A percentile compares a stretch with the other conserved stretches of the same genome.
phyloP scores from a whole-genome alignment of 2,113 vertebrate genomes.

The Lagenorhynchus albirostris region DNA sequence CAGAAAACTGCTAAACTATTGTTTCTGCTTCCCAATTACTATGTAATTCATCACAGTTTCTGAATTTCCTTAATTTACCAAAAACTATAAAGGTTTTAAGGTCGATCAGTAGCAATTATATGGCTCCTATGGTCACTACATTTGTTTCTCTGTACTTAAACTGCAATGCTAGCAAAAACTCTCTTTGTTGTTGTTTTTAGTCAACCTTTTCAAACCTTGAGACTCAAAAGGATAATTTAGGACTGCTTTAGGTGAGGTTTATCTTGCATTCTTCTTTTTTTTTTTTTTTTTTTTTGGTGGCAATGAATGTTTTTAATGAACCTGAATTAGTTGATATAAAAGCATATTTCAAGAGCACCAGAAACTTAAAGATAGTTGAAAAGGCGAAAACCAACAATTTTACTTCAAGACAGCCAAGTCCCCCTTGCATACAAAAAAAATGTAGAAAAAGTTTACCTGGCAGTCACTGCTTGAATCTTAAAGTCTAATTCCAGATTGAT shows the following conservation, averaged over 20 bases:
- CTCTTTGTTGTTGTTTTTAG: not conserved
- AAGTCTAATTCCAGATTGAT: not conserved
- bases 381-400: not conserved
- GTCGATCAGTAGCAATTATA: not conserved
- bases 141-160: not conserved
- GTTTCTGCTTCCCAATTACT: not conserved
- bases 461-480: not conserved
- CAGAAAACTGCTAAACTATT: not conserved
- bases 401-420: not conserved
- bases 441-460: not conserved
- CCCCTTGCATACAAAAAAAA: not conserved
- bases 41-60: not conserved
- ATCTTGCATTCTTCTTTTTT: too few species aligned
- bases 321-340: not conserved
- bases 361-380: not conserved
- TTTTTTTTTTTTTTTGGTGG: too few species aligned
- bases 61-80: not conserved
- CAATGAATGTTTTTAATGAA: not conserved
- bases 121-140: not conserved
- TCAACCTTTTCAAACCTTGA: not conserved
- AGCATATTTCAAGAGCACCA: not conserved
- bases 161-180: not conserved
- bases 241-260: not conserved
- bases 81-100: not conserved
- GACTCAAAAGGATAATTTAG: not conserved